Base-by-base conservation (phyloP, 2,888 invertebrate genomes). In the Parelbella ahira region DNA sequence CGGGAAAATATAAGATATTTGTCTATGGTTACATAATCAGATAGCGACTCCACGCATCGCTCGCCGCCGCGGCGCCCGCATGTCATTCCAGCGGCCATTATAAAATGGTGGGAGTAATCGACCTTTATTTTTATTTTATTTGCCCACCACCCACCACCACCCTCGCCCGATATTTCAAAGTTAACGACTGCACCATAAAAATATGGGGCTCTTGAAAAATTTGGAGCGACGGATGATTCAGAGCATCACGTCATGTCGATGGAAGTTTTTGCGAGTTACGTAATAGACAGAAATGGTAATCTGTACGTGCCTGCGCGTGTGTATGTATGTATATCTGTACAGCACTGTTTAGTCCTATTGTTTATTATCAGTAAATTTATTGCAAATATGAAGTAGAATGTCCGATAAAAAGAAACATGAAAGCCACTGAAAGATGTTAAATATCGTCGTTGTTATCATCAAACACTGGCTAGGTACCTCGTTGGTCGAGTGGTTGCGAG, bases 81-180 rank as follows among this genome's bases (percentile, higher is more conserved):
- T 86, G 84, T 81, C 83, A 81, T 83, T 83, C 76, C 68, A 60
- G 49, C 70, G 76, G 72, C 83, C 81, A 86, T 87, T 87, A 86
- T 84, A 86, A 86, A 84, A 84, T 83, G 86, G 81, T 83, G 82
- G 74, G 71, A 56, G 77, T 81, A 81, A 82, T 81, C 82, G 81
- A 71, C 76, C 79, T 83, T 82, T 81, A 82, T 84, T 84, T 84
- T 84, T 83, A 83, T 86, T 86, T 86, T 79, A 82, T 83, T 82
- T 77, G 76, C 60, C 54, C 47, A 24, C 49, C 42, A 34, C 48
- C n/a, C n/a, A n/a, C 39, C 45, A 45, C 51, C 49, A 49, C 49
- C 44, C 50, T 50, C 57, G 56, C 56, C 75, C 80, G 81, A 84
- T 84, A 84, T 84, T 83, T 84, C 84, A 82, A 83, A 84, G 78